Conservation (phyloP, 2,797 vertebrate genomes). For the Poeciliopsis gracilis region DNA sequence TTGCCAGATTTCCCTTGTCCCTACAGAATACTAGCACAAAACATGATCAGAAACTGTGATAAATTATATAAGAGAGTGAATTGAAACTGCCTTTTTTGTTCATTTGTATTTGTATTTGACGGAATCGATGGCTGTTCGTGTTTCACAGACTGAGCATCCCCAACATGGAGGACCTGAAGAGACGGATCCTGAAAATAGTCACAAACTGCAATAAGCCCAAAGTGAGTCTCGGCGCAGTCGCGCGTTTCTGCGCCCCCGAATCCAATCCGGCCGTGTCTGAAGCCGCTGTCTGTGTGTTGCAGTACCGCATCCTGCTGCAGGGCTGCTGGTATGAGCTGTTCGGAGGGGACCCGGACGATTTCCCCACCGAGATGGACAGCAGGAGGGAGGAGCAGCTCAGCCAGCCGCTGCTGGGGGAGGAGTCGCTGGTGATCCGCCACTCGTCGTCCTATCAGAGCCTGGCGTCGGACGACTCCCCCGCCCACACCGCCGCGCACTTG, state of each 20-base stretch:
- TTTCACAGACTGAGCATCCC: slow-evolving; percentile 90
- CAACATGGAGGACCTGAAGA: slow-evolving; percentile 96
- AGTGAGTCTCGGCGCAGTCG: slow-evolving; percentile 72
- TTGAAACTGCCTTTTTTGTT: too few species aligned
- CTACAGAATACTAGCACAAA: too few species aligned
- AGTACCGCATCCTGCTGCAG: slow-evolving; percentile 94
- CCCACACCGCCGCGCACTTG: slow-evolving; percentile 82
- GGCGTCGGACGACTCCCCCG: slow-evolving; percentile 82
- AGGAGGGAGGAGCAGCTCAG: slow-evolving; percentile 81
- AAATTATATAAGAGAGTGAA: too few species aligned
- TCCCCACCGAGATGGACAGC: slow-evolving; percentile 91
- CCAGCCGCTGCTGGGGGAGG: slow-evolving; percentile 91
- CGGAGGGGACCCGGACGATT: slow-evolving; percentile 88
- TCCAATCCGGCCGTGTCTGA: neutral
- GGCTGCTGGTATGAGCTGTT: slow-evolving; percentile 96
- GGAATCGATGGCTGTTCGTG: neutral
- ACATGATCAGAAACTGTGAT: too few species aligned
- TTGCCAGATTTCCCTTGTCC: too few species aligned
- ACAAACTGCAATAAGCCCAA: slow-evolving; percentile 95
- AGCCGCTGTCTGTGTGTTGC: slow-evolving; percentile 18
- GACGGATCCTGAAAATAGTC: slow-evolving; percentile 89
- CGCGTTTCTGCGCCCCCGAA: neutral
- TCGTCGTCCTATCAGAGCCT: slow-evolving; percentile 87
- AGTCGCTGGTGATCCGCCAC: slow-evolving; percentile 85
- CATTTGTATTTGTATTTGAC: neutral